Conservation (phyloP, 2,888 invertebrate genomes). For the Brenthis ino region DNA sequence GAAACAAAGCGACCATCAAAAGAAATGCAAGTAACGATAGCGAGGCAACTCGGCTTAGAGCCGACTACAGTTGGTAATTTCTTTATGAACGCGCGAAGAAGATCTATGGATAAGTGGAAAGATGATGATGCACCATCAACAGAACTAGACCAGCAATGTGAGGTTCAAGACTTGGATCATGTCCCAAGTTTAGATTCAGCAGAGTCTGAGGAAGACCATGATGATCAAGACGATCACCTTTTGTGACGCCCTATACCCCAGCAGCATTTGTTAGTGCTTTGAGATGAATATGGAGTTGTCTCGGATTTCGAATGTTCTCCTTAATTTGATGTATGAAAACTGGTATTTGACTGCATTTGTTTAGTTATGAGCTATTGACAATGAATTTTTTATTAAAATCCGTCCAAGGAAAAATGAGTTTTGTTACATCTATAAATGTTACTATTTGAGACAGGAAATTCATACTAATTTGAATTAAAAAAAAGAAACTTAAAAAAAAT, state of each 20-base stretch:
- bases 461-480: too few relatives aligned
- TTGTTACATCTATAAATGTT: background rate
- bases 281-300: slow-evolving; percentile 61
- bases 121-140: slow-evolving; percentile 91
- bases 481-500: background rate
- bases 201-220: slow-evolving; percentile 74
- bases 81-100: slow-evolving; percentile 99
- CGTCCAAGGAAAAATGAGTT: slow-evolving; percentile 5
- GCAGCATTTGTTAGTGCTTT: slow-evolving; percentile 76
- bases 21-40: slow-evolving; percentile 99
- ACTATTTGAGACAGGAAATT: too few relatives aligned
- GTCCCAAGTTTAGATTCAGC: slow-evolving; percentile 72
- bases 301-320: slow-evolving; percentile 29
- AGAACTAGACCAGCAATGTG: slow-evolving; percentile 78
- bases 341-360: background rate
- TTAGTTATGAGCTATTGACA: background rate
- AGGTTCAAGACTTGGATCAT: slow-evolving; percentile 77
- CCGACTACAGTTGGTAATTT: slow-evolving; percentile 99
- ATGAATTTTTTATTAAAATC: slow-evolving; percentile 12
- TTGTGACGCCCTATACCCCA: slow-evolving; percentile 79
- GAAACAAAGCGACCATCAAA: slow-evolving; percentile 99
- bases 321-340: background rate
- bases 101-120: slow-evolving; percentile 99
- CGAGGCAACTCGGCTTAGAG: slow-evolving; percentile 96
- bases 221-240: slow-evolving; percentile 73